Evolutionary conservation across 1,140 invertebrate species (phyloP), one percentile per base, ranked within the genome.

Genomic region (Ceratitis capitata): DNA sequence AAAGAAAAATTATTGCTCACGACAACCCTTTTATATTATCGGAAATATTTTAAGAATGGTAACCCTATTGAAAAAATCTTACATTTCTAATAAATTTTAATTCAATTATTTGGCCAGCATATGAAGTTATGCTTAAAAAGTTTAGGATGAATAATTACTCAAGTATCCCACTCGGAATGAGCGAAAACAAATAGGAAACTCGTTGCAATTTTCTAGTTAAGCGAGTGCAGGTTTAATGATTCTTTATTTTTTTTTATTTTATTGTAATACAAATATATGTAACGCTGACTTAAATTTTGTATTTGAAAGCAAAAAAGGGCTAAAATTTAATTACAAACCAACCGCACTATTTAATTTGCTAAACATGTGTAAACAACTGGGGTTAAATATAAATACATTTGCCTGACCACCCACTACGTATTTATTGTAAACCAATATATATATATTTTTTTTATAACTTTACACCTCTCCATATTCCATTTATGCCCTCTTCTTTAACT

Each of bases 301-400:
- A n/a, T n/a, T n/a, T n/a, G n/a, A n/a, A n/a, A n/a, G 26, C 56
- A 7, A 3, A 35, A 64, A 64, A 35, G 35, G 32, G 10, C 12
- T 16, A 16, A 64, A 64, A 64, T 64, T 64, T 29, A 64, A 64
- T 64, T 64, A 64, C 61, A 12, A 39, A 64, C 3, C 35, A 64
- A 64, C 61, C 61, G 32, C 61, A 64, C 16, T 64, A 64, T 64
- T 64, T 64, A 64, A 64, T 64, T 64, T 64, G 26, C 29, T 35
- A 39, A 64, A 64, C 32, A 64, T 64, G 61, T 64, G 61, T 64
- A 64, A 39, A 64, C 61, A 64, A 35, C 29, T 12, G 29, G 56
- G 56, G 56, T 32, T 9, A 61, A 61, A 61, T 19, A 9, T 2
- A 26, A 61, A 26, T 61, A 2, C 12, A 12, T n/a, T n/a, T n/a